These are phyloP conservation scores for Mastacembelus armatus DNA, from an alignment of 2,797 vertebrate species.

Conservation along the genomic window DNA sequence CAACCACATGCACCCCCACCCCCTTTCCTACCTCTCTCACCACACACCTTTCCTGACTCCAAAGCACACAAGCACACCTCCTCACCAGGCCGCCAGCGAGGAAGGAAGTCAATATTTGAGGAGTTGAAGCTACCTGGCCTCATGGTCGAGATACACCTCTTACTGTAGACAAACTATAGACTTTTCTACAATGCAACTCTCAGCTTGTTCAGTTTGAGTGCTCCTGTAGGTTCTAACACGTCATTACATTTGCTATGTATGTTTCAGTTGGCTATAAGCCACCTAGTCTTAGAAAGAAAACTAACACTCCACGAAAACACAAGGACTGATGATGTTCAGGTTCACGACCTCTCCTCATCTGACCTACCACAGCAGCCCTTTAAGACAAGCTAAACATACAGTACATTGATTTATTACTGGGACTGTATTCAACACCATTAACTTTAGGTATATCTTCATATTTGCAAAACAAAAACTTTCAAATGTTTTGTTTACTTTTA, in stretches of 20 bases:
- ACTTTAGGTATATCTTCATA: too few relatives aligned
- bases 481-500: too few relatives aligned
- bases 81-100: slow-evolving; percentile 70
- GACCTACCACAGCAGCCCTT: too few relatives aligned
- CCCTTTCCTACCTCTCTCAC: slow-evolving; percentile 66
- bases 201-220: slow-evolving; percentile 15
- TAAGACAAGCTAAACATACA: too few relatives aligned
- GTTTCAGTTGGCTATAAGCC: slow-evolving; percentile 17
- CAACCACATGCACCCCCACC: slow-evolving; percentile 54
- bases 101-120: slow-evolving; percentile 86
- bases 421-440: too few relatives aligned
- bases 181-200: slow-evolving; percentile 50
- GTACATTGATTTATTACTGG: too few relatives aligned
- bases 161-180: slow-evolving; percentile 49
- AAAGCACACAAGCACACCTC: slow-evolving; percentile 82
- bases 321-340: not conserved
- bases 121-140: slow-evolving; percentile 73
- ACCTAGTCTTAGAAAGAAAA: slow-evolving; percentile 10
- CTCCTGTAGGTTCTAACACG: slow-evolving; percentile 20
- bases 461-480: too few relatives aligned
- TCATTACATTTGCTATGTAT: slow-evolving; percentile 41
- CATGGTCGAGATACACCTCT: slow-evolving; percentile 52
- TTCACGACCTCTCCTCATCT: too few relatives aligned
- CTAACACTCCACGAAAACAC: slow-evolving; percentile 14
- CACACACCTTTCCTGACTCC: slow-evolving; percentile 73